Evolutionary conservation across 1,140 invertebrate genomes (phyloP).

Genomic region (Drosophila suzukii): DNA sequence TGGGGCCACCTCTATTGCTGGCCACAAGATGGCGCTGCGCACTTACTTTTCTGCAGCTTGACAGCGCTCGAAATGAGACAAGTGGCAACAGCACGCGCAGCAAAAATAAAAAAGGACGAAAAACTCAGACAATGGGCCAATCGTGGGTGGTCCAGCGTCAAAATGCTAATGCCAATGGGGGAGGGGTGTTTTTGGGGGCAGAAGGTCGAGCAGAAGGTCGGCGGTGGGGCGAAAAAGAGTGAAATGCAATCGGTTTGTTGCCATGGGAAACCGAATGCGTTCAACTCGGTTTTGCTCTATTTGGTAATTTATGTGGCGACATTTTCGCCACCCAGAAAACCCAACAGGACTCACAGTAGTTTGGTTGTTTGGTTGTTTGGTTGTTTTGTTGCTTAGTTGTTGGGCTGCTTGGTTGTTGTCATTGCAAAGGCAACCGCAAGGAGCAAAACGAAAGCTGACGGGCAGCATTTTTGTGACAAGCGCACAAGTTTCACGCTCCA

Average conservation of each 20-base stretch:
- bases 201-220: slow-evolving; percentile 1
- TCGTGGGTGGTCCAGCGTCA: slow-evolving; percentile 5
- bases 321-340: slow-evolving; percentile 16
- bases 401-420: not conserved
- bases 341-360: not conserved
- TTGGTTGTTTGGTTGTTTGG: not conserved
- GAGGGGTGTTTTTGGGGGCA: not conserved
- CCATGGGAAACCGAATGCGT: slow-evolving; percentile 50
- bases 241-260: slow-evolving; percentile 52
- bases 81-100: slow-evolving; percentile 61
- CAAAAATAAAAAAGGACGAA: not conserved
- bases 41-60: slow-evolving; percentile 56
- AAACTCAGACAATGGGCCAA: slow-evolving; percentile 6
- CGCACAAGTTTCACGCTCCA: slow-evolving; percentile 79
- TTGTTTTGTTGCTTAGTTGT: not conserved
- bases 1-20: slow-evolving; percentile 17
- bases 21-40: slow-evolving; percentile 58
- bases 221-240: slow-evolving; percentile 29
- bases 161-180: slow-evolving; percentile 63
- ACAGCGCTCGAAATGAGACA: slow-evolving; percentile 64
- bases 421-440: slow-evolving; percentile 39
- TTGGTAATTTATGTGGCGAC: slow-evolving; percentile 77
- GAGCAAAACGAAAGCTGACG: slow-evolving; percentile 65
- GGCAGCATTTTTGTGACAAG: slow-evolving; percentile 78
- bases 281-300: slow-evolving; percentile 43